Evolutionary conservation across 2,113 vertebrate genomes (phyloP).

Genomic region (Melanerpes formicivorus): DNA sequence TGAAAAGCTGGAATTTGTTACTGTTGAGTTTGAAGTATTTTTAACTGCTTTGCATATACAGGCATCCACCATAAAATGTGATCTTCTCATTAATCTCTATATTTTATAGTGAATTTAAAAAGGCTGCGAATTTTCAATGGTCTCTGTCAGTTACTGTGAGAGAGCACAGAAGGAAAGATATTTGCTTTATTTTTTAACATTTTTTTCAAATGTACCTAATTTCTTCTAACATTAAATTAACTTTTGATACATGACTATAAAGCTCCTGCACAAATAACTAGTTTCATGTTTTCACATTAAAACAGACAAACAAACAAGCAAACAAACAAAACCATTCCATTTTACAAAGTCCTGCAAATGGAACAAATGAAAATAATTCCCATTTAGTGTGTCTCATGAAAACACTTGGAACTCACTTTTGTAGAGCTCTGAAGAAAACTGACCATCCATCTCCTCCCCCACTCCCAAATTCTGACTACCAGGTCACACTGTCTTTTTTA

Average conservation of each 20-base stretch:
- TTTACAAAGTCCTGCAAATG: not conserved
- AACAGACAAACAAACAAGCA: no score
- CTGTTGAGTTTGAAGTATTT: not conserved
- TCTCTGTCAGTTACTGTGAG: not conserved
- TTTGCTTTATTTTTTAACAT: not conserved
- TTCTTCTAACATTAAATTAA: not conserved
- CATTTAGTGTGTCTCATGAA: not conserved
- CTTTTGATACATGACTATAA: not conserved
- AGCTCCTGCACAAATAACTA: not conserved
- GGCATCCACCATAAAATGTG: not conserved
- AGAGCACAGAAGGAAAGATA: not conserved
- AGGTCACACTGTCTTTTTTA: not conserved
- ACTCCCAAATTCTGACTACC: not conserved
- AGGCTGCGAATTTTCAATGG: not conserved
- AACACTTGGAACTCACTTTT: not conserved
- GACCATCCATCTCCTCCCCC: no score
- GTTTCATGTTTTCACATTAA: not conserved
- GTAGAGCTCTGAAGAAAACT: not conserved
- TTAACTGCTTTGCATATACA: not conserved
- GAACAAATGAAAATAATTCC: not conserved
- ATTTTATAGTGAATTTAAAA: not conserved
- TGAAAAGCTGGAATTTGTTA: not conserved
- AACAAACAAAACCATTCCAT: not conserved
- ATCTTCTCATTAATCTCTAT: not conserved
- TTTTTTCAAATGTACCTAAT: not conserved